Evolutionary conservation across 2,797 vertebrate genomes (phyloP).

Genomic region (Morus bassanus): DNA sequence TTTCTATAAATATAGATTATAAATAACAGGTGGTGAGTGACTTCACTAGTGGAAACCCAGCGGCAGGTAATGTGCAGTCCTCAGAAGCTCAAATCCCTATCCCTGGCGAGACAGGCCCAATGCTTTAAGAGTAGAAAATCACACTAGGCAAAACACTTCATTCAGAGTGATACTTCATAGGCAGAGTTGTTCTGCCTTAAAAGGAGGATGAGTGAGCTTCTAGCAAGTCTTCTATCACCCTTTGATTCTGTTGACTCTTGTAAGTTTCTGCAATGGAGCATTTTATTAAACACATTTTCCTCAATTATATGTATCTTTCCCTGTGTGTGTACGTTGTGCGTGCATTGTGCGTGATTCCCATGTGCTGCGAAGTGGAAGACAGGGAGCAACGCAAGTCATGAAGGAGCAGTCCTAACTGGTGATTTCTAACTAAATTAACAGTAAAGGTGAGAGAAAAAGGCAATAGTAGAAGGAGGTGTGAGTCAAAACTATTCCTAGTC

Average conservation of each 20-base stretch:
- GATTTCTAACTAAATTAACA: background rate
- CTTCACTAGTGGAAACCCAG: background rate
- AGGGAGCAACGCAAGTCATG: background rate
- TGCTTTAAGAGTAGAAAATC: background rate
- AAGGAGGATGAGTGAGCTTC: background rate
- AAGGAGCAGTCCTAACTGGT: background rate
- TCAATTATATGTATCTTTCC: background rate
- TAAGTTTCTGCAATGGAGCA: background rate
- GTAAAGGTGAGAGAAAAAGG: background rate
- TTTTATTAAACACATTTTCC: background rate
- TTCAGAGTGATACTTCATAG: background rate
- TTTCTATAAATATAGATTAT: background rate
- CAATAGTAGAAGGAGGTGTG: background rate
- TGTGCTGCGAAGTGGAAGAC: background rate
- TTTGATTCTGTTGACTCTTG: background rate
- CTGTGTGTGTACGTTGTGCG: background rate
- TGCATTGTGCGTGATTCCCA: background rate
- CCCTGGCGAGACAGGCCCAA: background rate
- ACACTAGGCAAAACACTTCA: background rate
- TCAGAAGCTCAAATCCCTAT: background rate
- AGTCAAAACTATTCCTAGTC: background rate
- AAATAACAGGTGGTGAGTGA: background rate
- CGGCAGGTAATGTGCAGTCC: too few species aligned
- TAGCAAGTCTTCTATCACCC: background rate
- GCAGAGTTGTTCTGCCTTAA: background rate